Evolutionary conservation across 2,888 invertebrate genomes (phyloP), one percentile per base, ranked within the genome.

Genomic region (Sisyra nigra): DNA sequence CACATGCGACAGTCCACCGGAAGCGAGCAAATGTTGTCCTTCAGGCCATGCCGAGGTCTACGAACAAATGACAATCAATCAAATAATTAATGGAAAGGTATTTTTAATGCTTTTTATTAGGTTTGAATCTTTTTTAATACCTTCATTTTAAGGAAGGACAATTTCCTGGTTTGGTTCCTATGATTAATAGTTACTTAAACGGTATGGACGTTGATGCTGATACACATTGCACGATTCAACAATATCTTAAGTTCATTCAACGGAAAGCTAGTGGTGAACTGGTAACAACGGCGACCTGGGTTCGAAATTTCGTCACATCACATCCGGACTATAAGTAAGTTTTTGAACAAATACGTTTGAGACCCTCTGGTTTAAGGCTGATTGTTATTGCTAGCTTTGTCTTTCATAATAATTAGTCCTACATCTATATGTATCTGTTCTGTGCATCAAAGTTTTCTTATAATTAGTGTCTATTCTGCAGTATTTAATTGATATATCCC

Each of bases 191-290:
- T 54, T 98, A 93, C 65, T 69, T 98, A 53, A 83, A 84, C 50
- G 86, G 85, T 46, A 89, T 96, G 78, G 96, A 98, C 61, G 87
- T 96, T 40, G 98, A 98, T 66, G 92, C 94, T 2, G 97, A 97
- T 63, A 97, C 96, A 33, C 87, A 91, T 61, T 97, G 97, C 66
- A 92, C 93, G 7, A 86, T 98, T 55, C 86, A 88, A 61, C 89
- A 94, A 65, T 98, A 98, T 67, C 73, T 98, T 49, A 87, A 84
- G 57, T 76, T 96, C 48, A 94, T 98, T 57, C 82, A 84, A 59
- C 74, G 78, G 45, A 72, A 88, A 54, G 88, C 91, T 5, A 75
- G 83, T 52, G 96, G 96, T 19, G 85, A 91, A 59, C 74, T 94
- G 43, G 69, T 79, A 57, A 99, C 98, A 42, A 89, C 92, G 52